Conservation (phyloP, 2,888 invertebrate species). For the Drosophila vallismaia region DNA sequence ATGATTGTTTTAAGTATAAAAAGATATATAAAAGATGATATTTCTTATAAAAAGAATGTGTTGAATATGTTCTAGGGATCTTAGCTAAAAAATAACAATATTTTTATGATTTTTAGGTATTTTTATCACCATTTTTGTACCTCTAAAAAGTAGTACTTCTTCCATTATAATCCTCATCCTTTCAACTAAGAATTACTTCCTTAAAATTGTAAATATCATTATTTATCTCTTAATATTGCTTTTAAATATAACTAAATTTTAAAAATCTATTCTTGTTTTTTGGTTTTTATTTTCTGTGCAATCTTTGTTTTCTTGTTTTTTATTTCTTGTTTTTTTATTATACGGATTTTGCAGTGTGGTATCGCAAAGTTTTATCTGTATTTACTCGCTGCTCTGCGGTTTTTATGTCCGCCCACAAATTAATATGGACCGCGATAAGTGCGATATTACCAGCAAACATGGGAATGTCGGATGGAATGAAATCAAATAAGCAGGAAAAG, state of each 20-base stretch:
- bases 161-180: too few relatives aligned
- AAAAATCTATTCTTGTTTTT: not conserved
- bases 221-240: too few relatives aligned
- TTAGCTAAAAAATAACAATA: too few relatives aligned
- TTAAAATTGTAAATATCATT: too few relatives aligned
- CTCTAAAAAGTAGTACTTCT: too few relatives aligned
- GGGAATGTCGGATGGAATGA: slow-evolving; percentile 5
- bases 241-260: too few relatives aligned
- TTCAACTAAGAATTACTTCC: too few relatives aligned
- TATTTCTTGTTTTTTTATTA: slow-evolving; percentile 33
- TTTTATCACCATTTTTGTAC: too few relatives aligned
- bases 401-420: slow-evolving; percentile 78
- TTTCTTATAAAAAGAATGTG: not conserved
- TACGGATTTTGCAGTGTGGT: slow-evolving; percentile 52
- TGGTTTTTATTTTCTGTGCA: slow-evolving; percentile 9
- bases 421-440: slow-evolving; percentile 73
- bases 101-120: too few relatives aligned
- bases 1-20: too few relatives aligned
- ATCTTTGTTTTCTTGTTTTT: slow-evolving; percentile 12
- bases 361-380: slow-evolving; percentile 56
- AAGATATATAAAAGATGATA: slow-evolving; percentile 18
- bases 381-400: slow-evolving; percentile 29
- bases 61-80: too few relatives aligned
- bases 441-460: slow-evolving; percentile 47
- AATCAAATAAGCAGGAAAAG: not conserved